Evolutionary conservation across 2,797 vertebrate genomes (phyloP).

Genomic region (Rhinoraja longicauda): DNA sequence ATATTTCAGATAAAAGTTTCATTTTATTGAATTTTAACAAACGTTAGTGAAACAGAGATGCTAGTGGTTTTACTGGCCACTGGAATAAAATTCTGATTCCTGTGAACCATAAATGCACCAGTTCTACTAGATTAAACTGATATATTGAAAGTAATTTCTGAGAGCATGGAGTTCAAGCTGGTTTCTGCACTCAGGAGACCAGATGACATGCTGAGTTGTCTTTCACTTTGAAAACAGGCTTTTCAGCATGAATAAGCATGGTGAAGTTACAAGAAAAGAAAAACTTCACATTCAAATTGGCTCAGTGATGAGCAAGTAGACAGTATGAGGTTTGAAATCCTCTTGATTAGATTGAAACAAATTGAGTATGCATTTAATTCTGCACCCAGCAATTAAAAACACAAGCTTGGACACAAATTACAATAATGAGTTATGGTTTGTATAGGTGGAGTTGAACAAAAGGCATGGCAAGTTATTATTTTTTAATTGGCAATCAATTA

Average conservation of each 20-base stretch:
- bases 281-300: conserved; percentile 8
- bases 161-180: background rate
- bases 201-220: conserved; percentile 31
- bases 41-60: conserved; percentile 52
- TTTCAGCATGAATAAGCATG: conserved; percentile 37
- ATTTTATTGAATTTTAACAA: conserved; percentile 53
- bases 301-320: background rate
- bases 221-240: conserved; percentile 45
- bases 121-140: conserved; percentile 42
- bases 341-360: background rate
- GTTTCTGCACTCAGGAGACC: conserved; percentile 35
- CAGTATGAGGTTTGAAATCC: background rate
- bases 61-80: conserved; percentile 52
- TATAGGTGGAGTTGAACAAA: background rate
- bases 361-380: background rate
- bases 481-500: background rate
- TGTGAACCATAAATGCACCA: conserved; percentile 38
- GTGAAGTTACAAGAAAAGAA: background rate
- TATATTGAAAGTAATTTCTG: conserved; percentile 40
- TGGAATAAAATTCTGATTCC: conserved; percentile 41
- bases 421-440: background rate
- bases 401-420: background rate
- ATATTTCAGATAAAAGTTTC: conserved; percentile 50
- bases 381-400: conserved; percentile 17
- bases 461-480: background rate